Evolutionary conservation across 2,797 vertebrate genomes (phyloP).

Genomic region (Heteromormyrus szaboi): DNA sequence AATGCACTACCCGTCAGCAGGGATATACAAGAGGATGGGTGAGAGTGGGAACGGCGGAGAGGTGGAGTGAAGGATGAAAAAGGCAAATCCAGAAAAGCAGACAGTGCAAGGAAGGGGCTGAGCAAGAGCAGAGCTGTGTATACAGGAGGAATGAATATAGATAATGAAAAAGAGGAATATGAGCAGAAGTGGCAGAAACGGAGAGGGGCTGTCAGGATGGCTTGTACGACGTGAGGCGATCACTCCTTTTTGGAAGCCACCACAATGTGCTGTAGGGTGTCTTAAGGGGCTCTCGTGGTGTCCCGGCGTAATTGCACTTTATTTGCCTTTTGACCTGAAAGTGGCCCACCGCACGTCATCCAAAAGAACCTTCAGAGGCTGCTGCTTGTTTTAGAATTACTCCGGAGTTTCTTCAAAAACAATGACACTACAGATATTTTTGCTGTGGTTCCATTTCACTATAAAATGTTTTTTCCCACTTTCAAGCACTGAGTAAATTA

Average conservation of each 20-base stretch:
- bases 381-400: background rate
- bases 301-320: background rate
- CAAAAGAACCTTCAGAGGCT: background rate
- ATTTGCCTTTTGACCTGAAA: background rate
- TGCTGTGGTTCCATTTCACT: background rate
- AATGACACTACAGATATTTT: background rate
- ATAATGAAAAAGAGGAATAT: background rate
- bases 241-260: background rate
- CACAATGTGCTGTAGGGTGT: background rate
- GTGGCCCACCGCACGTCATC: background rate
- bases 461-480: background rate
- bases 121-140: background rate
- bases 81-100: background rate
- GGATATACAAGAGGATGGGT: background rate
- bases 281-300: background rate
- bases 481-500: background rate
- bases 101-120: background rate
- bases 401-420: background rate
- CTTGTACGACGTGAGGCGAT: background rate
- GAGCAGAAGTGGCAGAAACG: background rate
- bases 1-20: background rate
- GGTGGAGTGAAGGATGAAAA: conserved; percentile 1
- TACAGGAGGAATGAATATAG: background rate
- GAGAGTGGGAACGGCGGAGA: background rate
- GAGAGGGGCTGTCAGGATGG: background rate